A percentile compares a stretch with the other conserved stretches of the same genome.
phyloP scores from a whole-genome alignment of 2,113 vertebrate genomes.

The Pangasianodon hypophthalmus region DNA sequence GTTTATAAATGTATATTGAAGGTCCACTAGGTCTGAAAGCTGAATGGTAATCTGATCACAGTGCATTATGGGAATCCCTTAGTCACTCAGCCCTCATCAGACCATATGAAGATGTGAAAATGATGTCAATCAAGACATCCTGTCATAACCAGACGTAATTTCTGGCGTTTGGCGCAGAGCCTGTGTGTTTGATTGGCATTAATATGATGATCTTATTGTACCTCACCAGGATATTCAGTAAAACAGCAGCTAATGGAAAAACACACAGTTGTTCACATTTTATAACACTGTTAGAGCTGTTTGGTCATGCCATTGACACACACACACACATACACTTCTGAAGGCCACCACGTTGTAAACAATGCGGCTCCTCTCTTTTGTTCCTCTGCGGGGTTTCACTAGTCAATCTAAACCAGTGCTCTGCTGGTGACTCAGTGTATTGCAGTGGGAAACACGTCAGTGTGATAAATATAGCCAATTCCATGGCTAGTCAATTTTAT shows the following conservation, averaged over 20 bases:
- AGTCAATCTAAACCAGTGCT: neutral
- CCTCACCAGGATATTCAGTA: neutral
- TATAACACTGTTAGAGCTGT: neutral
- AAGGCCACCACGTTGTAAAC: constrained; percentile 25
- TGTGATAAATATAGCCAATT: neutral
- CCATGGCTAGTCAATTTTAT: neutral
- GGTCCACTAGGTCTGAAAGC: too few relatives aligned
- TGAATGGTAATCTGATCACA: too few relatives aligned
- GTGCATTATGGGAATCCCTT: too few relatives aligned
- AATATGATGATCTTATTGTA: neutral
- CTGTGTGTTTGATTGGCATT: too few relatives aligned
- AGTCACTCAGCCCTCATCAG: too few relatives aligned
- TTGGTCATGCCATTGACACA: neutral
- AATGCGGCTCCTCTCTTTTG: constrained; percentile 25
- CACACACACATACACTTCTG: neutral
- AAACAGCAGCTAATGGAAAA: neutral
- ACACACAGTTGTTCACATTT: neutral
- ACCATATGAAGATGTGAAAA: too few relatives aligned
- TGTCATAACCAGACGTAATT: too few relatives aligned
- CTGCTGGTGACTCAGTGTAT: neutral
- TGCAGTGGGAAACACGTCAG: neutral
- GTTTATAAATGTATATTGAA: too few relatives aligned
- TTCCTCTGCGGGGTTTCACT: neutral
- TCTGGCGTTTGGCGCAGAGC: too few relatives aligned
- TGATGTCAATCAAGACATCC: too few relatives aligned